These are phyloP conservation scores for Polyommatus icarus DNA, from an alignment of 2,888 invertebrate genomes.

Conservation along the genomic window DNA sequence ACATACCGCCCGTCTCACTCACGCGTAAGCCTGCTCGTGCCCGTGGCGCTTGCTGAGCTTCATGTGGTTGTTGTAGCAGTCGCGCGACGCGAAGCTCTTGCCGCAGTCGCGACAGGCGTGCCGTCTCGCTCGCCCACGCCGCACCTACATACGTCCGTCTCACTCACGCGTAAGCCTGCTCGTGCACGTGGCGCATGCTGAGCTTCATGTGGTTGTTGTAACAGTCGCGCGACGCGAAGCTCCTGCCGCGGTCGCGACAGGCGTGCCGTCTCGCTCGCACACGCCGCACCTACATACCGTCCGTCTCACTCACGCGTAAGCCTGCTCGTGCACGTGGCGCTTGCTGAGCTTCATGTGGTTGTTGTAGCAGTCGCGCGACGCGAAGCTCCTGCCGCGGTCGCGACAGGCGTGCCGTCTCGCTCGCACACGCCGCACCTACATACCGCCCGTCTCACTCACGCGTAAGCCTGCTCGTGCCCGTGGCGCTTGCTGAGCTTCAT, in stretches of 20 bases:
- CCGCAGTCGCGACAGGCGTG: conserved; percentile 55
- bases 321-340: conserved; percentile 52
- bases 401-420: conserved; percentile 57
- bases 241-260: conserved; percentile 46
- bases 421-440: conserved; percentile 44
- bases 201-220: conserved; percentile 48
- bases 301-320: conserved; percentile 56
- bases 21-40: conserved; percentile 59
- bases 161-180: conserved; percentile 62
- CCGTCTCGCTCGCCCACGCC: conserved; percentile 50
- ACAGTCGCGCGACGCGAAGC: conserved; percentile 37
- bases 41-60: conserved; percentile 41
- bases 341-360: conserved; percentile 48
- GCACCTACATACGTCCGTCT: not conserved
- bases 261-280: conserved; percentile 59
- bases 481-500: conserved; percentile 44
- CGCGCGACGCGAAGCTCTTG: conserved; percentile 38
- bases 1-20: too few relatives aligned
- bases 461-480: conserved; percentile 57
- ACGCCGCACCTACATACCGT: too few relatives aligned
- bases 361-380: too few relatives aligned
- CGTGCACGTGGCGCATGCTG: conserved; percentile 46
- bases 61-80: conserved; percentile 48
- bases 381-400: conserved; percentile 43
- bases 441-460: conserved; percentile 51